Conservation (phyloP, 2,797 vertebrate genomes). For the Eulemur rubriventer region DNA sequence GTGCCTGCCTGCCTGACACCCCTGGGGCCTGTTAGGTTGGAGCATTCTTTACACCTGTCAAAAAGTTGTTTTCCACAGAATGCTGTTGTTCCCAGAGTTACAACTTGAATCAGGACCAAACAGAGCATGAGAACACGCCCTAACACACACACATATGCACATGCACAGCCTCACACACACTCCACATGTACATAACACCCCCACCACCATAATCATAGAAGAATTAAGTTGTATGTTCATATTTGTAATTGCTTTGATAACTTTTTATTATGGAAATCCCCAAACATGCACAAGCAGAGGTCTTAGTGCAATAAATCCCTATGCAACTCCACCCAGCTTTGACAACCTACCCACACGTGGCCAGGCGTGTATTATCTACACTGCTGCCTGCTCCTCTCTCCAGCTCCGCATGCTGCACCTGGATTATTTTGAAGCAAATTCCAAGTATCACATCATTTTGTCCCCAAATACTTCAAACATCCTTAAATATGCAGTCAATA, state of each 20-base stretch:
- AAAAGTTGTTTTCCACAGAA: neutral
- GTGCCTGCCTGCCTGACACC: neutral
- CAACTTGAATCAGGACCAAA: neutral
- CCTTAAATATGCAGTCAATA: neutral
- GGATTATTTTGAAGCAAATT: neutral
- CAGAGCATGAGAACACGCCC: neutral
- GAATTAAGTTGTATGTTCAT: neutral
- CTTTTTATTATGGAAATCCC: neutral
- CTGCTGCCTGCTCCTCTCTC: neutral
- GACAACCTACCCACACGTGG: rapidly evolving
- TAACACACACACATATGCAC: neutral
- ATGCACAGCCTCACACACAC: neutral
- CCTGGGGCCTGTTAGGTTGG: neutral
- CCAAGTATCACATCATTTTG: neutral
- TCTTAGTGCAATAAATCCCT: neutral
- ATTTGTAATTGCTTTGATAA: neutral
- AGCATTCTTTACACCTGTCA: neutral
- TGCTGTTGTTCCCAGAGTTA: neutral
- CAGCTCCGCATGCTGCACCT: neutral
- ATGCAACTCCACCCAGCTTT: neutral
- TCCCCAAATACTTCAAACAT: neutral
- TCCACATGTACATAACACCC: neutral
- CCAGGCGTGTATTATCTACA: neutral
- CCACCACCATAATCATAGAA: neutral
- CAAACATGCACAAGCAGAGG: neutral